Percentiles rank a stretch among this genome's conserved stretches.
Conservation (phyloP, 2,797 vertebrate genomes). For the Acanthiza pusilla region DNA sequence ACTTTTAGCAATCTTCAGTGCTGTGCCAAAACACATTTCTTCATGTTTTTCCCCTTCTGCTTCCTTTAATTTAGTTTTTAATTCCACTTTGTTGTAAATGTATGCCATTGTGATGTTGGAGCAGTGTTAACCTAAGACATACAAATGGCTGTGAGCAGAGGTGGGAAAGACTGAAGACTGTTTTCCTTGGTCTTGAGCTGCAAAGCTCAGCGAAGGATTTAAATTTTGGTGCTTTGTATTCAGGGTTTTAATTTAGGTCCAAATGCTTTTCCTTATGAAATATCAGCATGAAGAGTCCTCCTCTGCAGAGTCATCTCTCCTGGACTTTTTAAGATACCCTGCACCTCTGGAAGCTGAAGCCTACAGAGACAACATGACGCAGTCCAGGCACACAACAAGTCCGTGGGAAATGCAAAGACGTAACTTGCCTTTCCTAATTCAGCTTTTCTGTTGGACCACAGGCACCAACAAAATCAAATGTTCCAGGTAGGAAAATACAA, state of each 20-base stretch:
- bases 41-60: background rate
- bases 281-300: background rate
- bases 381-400: background rate
- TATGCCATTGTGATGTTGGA: background rate
- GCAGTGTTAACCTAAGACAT: background rate
- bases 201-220: background rate
- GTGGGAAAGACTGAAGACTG: background rate
- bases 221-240: background rate
- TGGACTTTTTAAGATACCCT: background rate
- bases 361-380: rapidly evolving
- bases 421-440: background rate
- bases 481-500: background rate
- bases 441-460: background rate
- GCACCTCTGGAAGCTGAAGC: background rate
- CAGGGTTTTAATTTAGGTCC: background rate
- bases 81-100: background rate
- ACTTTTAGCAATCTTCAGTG: background rate
- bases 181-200: background rate
- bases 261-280: background rate
- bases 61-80: background rate
- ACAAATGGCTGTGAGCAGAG: background rate
- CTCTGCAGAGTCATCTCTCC: background rate
- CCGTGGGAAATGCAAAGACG: background rate
- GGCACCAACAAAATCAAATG: background rate
- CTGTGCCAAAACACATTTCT: background rate